Base-by-base conservation (phyloP, 2,113 vertebrate species). In the Laticauda laticaudata region DNA sequence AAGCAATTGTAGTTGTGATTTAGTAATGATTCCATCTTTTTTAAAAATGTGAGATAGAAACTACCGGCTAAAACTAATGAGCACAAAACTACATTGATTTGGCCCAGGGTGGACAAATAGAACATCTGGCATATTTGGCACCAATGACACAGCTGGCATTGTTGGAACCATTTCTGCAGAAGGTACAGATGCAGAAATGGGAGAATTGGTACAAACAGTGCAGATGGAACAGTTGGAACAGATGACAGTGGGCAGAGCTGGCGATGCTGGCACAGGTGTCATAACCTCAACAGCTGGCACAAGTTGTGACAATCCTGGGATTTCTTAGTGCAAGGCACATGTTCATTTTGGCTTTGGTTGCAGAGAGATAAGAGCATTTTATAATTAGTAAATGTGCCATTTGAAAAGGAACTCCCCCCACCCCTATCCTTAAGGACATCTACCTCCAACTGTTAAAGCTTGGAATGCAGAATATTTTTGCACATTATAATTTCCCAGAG, bases 91-190 rank as follows among this genome's bases (percentile, higher is more conserved):
- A 98, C 98, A 98, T 98, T 98, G 98, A 98, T 99, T 99, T 99
- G 99, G 99, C 99, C 98, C 93, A 97, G 98, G 98, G 98, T 99
- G 98, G 98, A 99, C 99, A 99, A 98, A 99, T 98, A 98, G 98
- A 99, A 99, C 99, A 99, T 99, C 99, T 99, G 99, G 99, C 98
- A 98, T 98, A 98, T 98, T 99, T 99, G 99, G 99, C 99, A 99
- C 98, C 96, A 97, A 97, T 96, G 98, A 98, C 98, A 98, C 98
- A 98, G 98, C 98, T 98, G 98, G 98, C 98, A 98, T 98, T 98
- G 98, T 98, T 99, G 99, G 99, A 99, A 98, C 98, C 97, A 96
- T 98, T 98, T 98, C 98, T 99, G 98, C 98, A 98, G 98, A 98
- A 98, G 98, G 98, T 99, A 97, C 99, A 99, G 99, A 99, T 99